Evolutionary conservation across 2,797 vertebrate species (phyloP).

Genomic region (Mallotus villosus): DNA sequence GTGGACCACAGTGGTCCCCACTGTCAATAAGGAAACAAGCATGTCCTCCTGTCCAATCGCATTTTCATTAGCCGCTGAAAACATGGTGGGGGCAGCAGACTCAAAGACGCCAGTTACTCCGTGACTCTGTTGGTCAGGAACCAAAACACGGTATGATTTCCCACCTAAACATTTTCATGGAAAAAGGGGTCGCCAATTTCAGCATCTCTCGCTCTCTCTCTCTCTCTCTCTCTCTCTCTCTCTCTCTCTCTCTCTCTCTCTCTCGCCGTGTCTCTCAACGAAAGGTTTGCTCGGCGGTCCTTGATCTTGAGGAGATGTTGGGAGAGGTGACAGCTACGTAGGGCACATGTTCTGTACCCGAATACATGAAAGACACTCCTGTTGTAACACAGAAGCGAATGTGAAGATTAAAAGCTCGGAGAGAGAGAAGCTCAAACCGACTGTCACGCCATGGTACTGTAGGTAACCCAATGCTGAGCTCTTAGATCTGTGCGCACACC

Average conservation of each 20-base stretch:
- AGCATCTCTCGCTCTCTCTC: background rate
- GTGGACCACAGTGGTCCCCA: background rate
- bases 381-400: background rate
- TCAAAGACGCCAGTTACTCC: slow-evolving; percentile 7
- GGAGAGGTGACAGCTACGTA: background rate
- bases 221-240: background rate
- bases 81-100: background rate
- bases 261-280: background rate
- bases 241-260: background rate
- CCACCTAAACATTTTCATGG: background rate
- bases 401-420: background rate
- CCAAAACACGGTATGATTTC: background rate
- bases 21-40: slow-evolving; percentile 4
- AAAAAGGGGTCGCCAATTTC: slow-evolving; percentile 1
- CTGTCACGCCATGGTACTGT: background rate
- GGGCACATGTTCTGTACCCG: background rate
- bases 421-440: background rate
- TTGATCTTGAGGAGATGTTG: background rate
- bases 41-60: background rate
- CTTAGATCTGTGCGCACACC: background rate
- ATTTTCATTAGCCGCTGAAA: slow-evolving; percentile 1
- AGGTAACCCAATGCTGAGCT: background rate
- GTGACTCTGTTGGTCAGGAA: background rate
- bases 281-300: background rate
- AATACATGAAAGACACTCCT: background rate